Evolutionary conservation across 2,113 vertebrate genomes (phyloP), one percentile per base, ranked within the genome.

Genomic region (Malurus elegans): DNA sequence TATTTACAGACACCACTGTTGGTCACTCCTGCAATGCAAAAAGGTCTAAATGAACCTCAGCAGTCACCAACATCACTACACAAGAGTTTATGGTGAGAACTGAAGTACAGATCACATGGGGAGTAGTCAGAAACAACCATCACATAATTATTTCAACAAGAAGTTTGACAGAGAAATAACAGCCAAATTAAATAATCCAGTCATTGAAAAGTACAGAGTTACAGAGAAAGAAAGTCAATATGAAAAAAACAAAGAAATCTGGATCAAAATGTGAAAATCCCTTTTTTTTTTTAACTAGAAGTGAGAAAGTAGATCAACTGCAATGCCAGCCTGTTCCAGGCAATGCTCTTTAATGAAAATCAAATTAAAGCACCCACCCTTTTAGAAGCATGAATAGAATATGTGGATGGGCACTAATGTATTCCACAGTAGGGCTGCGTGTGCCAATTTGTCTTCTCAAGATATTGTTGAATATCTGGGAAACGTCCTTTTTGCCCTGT

Each of bases 401-500:
- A 86, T 99, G 98, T 86, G 99, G 99, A 97, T 99, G 99, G 90
- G 99, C 99, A 91, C 99, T 99, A 89, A 99, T 99, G 75, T 99
- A 99, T 92, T 99, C 99, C 72, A 99, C 99, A 1, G 99, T 99
- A 78, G 99, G 99, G 94, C 98, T 98, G 90, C 99, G 98, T 23
- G 99, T 98, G 50, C 99, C 99, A 36, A 99, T 99, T 91, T 99
- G 99, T 98, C 99, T 98, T 97, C 99, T 98, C 95, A 99, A 97
- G 97, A 99, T 99, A 98, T 99, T 99, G 98, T 99, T 99, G 95
- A 99, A 99, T 97, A 99, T 99, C 98, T 99, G 99, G 96, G 99
- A 99, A 90, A 99, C 99, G 2, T 99, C 99, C 94, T 99, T 99
- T 97, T 99, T 99, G 15, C 99, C 99, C 99, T 99, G 97, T 90